phyloP scores from a whole-genome alignment of 2,888 invertebrate genomes.

The Hipparchia semele region DNA sequence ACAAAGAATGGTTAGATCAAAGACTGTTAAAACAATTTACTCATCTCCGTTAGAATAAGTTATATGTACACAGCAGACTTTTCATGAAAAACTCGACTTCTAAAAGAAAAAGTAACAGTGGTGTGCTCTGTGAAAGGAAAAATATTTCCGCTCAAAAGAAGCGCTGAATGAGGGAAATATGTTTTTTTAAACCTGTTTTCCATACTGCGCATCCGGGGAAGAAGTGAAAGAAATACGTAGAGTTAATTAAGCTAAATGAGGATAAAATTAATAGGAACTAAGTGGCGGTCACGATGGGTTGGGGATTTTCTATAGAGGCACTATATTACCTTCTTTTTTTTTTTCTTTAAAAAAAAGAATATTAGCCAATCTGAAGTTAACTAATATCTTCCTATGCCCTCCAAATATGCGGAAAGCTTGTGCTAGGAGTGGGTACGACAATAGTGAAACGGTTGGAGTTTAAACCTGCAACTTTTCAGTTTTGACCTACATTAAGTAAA shows the following conservation, averaged over 20 bases:
- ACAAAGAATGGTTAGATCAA: slow-evolving; percentile 10
- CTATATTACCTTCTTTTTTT: background rate
- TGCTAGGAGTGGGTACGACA: too few relatives aligned
- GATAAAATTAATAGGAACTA: slow-evolving; percentile 29
- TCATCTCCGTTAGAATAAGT: slow-evolving; percentile 23
- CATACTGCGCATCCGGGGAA: slow-evolving; percentile 34
- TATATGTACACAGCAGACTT: slow-evolving; percentile 23
- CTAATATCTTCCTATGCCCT: too few relatives aligned
- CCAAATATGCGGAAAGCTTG: too few relatives aligned
- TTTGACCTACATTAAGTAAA: too few relatives aligned
- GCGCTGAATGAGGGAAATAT: slow-evolving; percentile 29
- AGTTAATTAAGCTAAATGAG: slow-evolving; percentile 41
- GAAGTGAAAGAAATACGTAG: slow-evolving; percentile 46
- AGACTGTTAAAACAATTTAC: slow-evolving; percentile 19
- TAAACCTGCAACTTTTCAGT: too few relatives aligned
- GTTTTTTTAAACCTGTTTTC: slow-evolving; percentile 53
- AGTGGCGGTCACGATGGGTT: background rate
- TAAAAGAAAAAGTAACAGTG: slow-evolving; percentile 29
- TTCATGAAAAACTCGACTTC: slow-evolving; percentile 23
- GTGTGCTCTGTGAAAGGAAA: slow-evolving; percentile 27
- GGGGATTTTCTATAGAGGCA: slow-evolving; percentile 6
- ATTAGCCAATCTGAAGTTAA: too few relatives aligned
- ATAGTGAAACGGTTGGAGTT: too few relatives aligned
- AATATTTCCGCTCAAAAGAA: slow-evolving; percentile 34
- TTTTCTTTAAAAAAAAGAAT: too few relatives aligned